phyloP scores from a whole-genome alignment of 2,113 vertebrate genomes.

The Cochlearius cochlearius region DNA sequence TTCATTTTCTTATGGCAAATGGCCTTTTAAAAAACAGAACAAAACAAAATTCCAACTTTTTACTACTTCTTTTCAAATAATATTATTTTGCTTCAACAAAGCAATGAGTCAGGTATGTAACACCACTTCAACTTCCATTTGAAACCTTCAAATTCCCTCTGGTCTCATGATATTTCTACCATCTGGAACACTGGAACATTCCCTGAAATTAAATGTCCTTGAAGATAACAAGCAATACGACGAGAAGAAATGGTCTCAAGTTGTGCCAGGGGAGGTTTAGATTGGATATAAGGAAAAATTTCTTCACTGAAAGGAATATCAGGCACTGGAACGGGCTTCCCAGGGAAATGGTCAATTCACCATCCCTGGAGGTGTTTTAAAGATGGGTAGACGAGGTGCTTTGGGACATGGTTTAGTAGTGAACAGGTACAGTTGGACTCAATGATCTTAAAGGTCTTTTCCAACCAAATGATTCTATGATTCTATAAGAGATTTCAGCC shows the following conservation, averaged over 20 bases:
- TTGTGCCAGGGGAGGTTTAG: no score
- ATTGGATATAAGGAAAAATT: no score
- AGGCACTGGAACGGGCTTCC: no score
- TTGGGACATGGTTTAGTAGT: no score
- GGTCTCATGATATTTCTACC: background rate
- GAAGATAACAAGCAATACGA: background rate
- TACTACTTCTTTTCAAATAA: background rate
- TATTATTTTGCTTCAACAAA: background rate
- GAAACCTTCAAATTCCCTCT: background rate
- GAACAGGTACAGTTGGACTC: no score
- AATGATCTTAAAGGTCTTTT: no score
- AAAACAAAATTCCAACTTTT: accelerated
- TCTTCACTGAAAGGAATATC: no score
- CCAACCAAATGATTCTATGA: no score
- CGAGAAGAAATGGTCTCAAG: no score
- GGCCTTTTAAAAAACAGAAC: background rate
- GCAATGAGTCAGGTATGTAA: background rate
- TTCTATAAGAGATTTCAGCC: background rate
- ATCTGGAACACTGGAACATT: background rate
- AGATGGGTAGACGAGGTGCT: no score
- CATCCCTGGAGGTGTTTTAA: no score
- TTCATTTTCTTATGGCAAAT: background rate
- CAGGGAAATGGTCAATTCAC: no score
- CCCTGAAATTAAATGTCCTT: background rate
- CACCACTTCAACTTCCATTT: background rate